These are phyloP conservation scores for Trachymyrmex cornetzi DNA, from an alignment of 1,140 invertebrate genomes.

Conservation along the genomic window DNA sequence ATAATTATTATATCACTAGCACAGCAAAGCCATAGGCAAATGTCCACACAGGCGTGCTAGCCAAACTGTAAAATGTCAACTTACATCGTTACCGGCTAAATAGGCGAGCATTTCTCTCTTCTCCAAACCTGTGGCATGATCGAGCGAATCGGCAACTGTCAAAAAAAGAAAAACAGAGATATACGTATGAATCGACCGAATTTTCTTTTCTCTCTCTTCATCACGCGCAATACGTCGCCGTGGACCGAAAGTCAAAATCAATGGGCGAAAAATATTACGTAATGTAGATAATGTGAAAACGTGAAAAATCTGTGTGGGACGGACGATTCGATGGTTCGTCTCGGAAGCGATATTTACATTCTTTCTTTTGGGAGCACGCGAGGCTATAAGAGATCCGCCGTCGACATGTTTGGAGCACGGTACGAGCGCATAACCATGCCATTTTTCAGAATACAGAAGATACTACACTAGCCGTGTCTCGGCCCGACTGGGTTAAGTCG, in stretches of 20 bases:
- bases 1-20: not conserved
- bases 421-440: slow-evolving; percentile 88
- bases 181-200: slow-evolving; percentile 26
- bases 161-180: slow-evolving; percentile 81
- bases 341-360: slow-evolving; percentile 68
- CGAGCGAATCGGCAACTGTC: slow-evolving; percentile 93
- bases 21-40: not conserved
- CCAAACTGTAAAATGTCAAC: slow-evolving; percentile 68
- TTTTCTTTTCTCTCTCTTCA: not conserved
- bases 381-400: slow-evolving; percentile 85
- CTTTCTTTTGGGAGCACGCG: slow-evolving; percentile 84
- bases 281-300: slow-evolving; percentile 64
- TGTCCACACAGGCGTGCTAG: not conserved
- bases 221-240: not conserved
- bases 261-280: slow-evolving; percentile 78
- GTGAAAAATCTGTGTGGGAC: not conserved
- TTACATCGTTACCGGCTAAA: slow-evolving; percentile 94
- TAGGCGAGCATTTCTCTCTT: slow-evolving; percentile 95
- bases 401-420: slow-evolving; percentile 85
- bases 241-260: slow-evolving; percentile 3
- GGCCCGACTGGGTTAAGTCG: slow-evolving; percentile 27
- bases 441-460: slow-evolving; percentile 83
- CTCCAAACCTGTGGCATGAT: slow-evolving; percentile 97
- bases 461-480: not conserved
- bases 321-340: not conserved